Base-by-base conservation (phyloP, 2,113 vertebrate genomes). In the Alligator mississippiensis region DNA sequence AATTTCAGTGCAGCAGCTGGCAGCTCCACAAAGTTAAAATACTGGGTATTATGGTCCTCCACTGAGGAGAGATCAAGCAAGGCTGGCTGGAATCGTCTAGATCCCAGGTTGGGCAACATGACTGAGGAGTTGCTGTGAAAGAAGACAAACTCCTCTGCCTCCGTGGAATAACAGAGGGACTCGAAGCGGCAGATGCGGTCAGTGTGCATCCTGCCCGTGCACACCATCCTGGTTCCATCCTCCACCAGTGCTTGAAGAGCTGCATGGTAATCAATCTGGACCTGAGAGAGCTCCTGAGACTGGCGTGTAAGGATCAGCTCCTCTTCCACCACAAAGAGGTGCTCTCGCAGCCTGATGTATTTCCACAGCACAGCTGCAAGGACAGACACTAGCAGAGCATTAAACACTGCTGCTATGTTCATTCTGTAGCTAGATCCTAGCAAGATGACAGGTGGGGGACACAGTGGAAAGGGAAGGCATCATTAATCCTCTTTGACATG, bases 11-110 rank as follows among this genome's bases (percentile, higher is more conserved):
- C 98, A 3, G 98, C 98, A 10, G 98, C 98, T 0, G 99, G 99
- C 90, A 99, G 98, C 95, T 99, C 99, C 93, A 99, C 95, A 24
- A 99, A 99, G 97, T 99, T 99, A 96, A 99, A 99, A 95, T 99
- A 99, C 95, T 99, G 99, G 1, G 99, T 98, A 91, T 99, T 99
- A 97, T 99, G 99, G 97, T 99, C 99, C 89, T 99, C 99, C 72
- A 99, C 99, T 0, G 99, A 99, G 80, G 99, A 99, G 91, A 99
- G 97, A 97, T 99, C 99, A 1, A 99, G 98, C 88, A 99, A 97
- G 24, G 99, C 99, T 0, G 99, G 99, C 95, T 99, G 99, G 96
- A 99, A 99, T 74, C 99, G 98, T 22, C 99, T 98, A 1, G 99
- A 98, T 5, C 99, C 99, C 96, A 99, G 96, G 97, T 98, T 99